Base-by-base conservation (phyloP, 2,888 invertebrate genomes). In the Drosophila flavopinicola region DNA sequence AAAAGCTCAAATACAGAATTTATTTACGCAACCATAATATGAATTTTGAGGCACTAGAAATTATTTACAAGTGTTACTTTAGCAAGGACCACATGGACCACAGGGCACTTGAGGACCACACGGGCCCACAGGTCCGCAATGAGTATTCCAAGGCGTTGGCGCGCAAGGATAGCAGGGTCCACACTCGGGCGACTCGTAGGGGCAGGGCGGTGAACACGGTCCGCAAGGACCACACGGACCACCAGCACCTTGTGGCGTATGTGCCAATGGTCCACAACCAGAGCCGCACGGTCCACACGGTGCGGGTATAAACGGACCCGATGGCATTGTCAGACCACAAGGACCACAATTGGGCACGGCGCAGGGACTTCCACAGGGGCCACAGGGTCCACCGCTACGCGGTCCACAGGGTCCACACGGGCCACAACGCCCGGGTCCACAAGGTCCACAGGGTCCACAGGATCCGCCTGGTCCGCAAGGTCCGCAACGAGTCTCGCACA, bases 251-350 rank as follows among this genome's bases (percentile, higher is more conserved):
- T 20, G 29, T 11, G 44, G 49, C 23, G 77, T 75, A 53, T 69
- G 86, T 10, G 83, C 68, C 10, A 83, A 82, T 20, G 78, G 80
- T 63, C 86, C 87, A 2, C 83, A 83, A 23, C 85, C 59, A 2
- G 89, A 85, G 1, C 78, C 82, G 49, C 83, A 87, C 0, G 75
- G 73, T 6, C 76, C 75, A 41, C 77, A 68, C 1, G 78, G 75
- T 5, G 73, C 64, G 35, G 84, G 78, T 10, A 70, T 74, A 25
- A 78, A 78, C 1, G 85, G 85, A 20, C 74, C 83, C 9, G 88
- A 88, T 5, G 86, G 83, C 63, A 89, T 89, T 4, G 85, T 83
- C 5, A 73, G 59, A 44, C 79, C 87, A 85, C 49, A 49, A 1
- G 49, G 49, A 23, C 49, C 49, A 30, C 49, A 49, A 39, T 49